These are phyloP conservation scores for Cetoscarus ocellatus DNA, from an alignment of 2,797 vertebrate species.

Conservation along the genomic window DNA sequence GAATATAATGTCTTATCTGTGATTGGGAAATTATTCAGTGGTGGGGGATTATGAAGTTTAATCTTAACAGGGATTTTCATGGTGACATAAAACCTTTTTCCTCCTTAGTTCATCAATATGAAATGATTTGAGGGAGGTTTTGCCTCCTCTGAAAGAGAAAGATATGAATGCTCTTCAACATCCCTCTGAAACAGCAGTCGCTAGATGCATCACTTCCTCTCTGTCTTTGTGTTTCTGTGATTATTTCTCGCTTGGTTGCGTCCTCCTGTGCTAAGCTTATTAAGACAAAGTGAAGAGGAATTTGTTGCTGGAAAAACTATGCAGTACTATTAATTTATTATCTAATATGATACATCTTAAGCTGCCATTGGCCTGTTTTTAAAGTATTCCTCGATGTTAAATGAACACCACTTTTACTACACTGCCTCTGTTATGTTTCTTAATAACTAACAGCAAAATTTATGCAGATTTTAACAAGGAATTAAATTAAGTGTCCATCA, in stretches of 20 bases:
- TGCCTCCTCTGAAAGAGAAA: slow-evolving; percentile 43
- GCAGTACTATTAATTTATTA: slow-evolving; percentile 27
- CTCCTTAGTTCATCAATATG: slow-evolving; percentile 57
- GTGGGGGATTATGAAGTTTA: slow-evolving; percentile 69
- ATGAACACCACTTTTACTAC: slow-evolving; percentile 40
- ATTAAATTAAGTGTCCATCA: slow-evolving; percentile 53
- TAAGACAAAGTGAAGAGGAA: slow-evolving; percentile 61
- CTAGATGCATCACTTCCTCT: slow-evolving; percentile 6
- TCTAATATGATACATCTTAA: slow-evolving; percentile 33
- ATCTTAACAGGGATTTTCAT: slow-evolving; percentile 71
- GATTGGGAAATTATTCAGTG: slow-evolving; percentile 69
- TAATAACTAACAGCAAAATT: slow-evolving; percentile 46
- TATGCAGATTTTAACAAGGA: slow-evolving; percentile 35
- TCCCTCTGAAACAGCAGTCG: slow-evolving; percentile 20
- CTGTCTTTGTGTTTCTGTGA: slow-evolving; percentile 24
- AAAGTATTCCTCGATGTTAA: slow-evolving; percentile 26
- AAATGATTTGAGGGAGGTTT: slow-evolving; percentile 58
- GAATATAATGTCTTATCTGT: slow-evolving; percentile 64
- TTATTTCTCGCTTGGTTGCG: slow-evolving; percentile 53
- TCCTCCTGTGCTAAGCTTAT: slow-evolving; percentile 38
- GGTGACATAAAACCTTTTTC: slow-evolving; percentile 57
- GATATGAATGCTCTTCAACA: slow-evolving; percentile 40
- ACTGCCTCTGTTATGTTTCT: slow-evolving; percentile 23
- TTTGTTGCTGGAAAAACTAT: slow-evolving; percentile 39
- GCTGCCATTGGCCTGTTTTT: slow-evolving; percentile 27